Evolutionary conservation across 2,888 invertebrate species (phyloP).

Genomic region (Timandra comae): DNA sequence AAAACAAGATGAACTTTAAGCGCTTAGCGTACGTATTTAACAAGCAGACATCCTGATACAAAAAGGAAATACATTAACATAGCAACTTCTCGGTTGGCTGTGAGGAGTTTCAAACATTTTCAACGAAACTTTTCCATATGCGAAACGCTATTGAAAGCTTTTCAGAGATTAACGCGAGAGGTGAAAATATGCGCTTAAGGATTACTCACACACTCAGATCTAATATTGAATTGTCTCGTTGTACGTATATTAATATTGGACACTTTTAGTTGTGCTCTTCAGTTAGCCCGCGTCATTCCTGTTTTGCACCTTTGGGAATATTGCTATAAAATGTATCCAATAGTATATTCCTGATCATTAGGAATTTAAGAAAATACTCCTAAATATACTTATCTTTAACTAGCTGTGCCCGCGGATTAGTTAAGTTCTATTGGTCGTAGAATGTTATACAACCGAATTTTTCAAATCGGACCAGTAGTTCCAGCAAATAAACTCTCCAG

Average conservation of each 20-base stretch:
- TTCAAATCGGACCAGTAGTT: too few species aligned
- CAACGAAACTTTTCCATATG: conserved; percentile 69
- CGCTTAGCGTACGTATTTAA: conserved; percentile 37
- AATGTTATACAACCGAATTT: too few species aligned
- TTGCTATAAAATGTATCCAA: too few species aligned
- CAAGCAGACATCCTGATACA: conserved; percentile 60
- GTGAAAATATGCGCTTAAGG: conserved; percentile 66
- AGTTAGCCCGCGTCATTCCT: too few species aligned
- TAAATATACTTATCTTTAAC: too few species aligned
- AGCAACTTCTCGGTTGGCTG: conserved; percentile 52
- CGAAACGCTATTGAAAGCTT: conserved; percentile 70
- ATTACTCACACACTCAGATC: conserved; percentile 46
- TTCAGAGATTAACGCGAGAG: conserved; percentile 66
- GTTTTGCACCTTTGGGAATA: too few species aligned
- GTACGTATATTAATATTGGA: conserved; percentile 20
- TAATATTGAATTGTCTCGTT: conserved; percentile 62
- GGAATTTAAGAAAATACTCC: too few species aligned
- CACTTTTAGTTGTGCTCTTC: too few species aligned
- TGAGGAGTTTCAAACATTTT: conserved; percentile 69
- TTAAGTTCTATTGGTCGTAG: too few species aligned
- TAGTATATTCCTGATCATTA: too few species aligned
- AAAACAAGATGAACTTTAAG: conserved; percentile 23
- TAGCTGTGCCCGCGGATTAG: too few species aligned
- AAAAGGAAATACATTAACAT: conserved; percentile 73
- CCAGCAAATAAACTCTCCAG: too few species aligned